Conservation (phyloP, 2,797 vertebrate genomes). For the Typhlichthys eigenmanni region DNA sequence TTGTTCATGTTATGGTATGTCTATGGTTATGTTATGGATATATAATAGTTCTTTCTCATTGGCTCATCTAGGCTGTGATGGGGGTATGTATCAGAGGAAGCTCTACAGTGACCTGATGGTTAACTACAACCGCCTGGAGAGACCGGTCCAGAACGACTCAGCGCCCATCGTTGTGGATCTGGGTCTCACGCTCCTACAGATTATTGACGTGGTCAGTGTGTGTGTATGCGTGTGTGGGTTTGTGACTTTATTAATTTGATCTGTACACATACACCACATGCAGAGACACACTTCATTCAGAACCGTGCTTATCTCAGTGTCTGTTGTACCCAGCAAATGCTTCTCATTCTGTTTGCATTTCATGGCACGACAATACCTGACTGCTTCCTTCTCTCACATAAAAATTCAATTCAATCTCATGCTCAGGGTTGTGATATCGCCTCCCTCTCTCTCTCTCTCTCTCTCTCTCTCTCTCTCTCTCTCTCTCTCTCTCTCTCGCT, state of each 20-base stretch:
- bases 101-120: slow-evolving; percentile 82
- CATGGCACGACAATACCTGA: neutral
- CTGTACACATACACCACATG: slow-evolving; percentile 3
- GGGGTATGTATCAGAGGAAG: slow-evolving; percentile 84
- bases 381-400: slow-evolving; percentile 1
- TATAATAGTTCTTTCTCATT: neutral
- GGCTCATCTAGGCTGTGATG: slow-evolving; percentile 75
- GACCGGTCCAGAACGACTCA: slow-evolving; percentile 88
- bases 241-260: no score
- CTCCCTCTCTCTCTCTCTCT: neutral
- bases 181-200: slow-evolving; percentile 88
- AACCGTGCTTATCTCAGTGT: slow-evolving; percentile 19
- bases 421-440: neutral
- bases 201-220: slow-evolving; percentile 87
- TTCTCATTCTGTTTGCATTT: slow-evolving; percentile 4
- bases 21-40: no score
- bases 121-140: slow-evolving; percentile 87
- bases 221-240: neutral
- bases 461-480: slow-evolving; percentile 1
- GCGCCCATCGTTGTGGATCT: slow-evolving; percentile 85
- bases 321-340: slow-evolving; percentile 14
- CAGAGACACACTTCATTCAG: neutral
- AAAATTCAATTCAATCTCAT: neutral
- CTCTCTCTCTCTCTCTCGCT: neutral
- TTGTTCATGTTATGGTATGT: no score